Base-by-base conservation (phyloP, 2,113 vertebrate genomes). In the Cynocephalus volans region DNA sequence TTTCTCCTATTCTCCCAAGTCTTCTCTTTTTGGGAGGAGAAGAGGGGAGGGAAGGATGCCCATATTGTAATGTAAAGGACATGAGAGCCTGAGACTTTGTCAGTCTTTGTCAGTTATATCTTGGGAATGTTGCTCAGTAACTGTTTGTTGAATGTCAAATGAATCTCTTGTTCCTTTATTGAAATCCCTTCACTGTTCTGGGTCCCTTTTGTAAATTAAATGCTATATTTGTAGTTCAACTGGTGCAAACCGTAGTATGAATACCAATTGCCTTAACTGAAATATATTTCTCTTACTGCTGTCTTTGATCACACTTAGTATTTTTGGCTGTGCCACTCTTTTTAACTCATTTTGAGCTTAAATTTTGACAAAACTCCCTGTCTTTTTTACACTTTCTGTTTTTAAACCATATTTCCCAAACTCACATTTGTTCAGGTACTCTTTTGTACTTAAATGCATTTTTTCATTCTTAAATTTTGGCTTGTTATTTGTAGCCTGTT, bases 381-480 rank as follows among this genome's bases (percentile, higher is more conserved):
- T 56, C 14, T 56, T 70, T 54, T 80, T 82, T 36, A 67, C 36
- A 56, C 10, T 19, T 45, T 77, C 31, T 93, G 11, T 33, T 76
- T 90, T 79, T 91, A 93, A 89, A 24, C 48, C 2, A 3, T 69
- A 14, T 88, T 54, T 89, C 65, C 36, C 50, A 91, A 72, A 85
- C 4, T 12, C 58, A 13, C 77, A 73, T 73, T 89, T 93, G 41
- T 80, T 75, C 67, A 87, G 26, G 15, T 77, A 9, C 24, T 93
- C 1, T 88, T 95, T 93, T 93, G 56, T 91, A 88, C 10, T 65
- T 90, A 91, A 90, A 81, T 77, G 26, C 36, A 72, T 67, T 88
- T 95, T 95, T 89, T 93, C 73, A 67, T 18, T 89, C 79, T 90
- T 82, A 64, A 92, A 69, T 89, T 87, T 90, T 69, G 75, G 41